These are phyloP conservation scores for Babyrousa celebensis DNA, from an alignment of 2,797 vertebrate species.

Conservation along the genomic window DNA sequence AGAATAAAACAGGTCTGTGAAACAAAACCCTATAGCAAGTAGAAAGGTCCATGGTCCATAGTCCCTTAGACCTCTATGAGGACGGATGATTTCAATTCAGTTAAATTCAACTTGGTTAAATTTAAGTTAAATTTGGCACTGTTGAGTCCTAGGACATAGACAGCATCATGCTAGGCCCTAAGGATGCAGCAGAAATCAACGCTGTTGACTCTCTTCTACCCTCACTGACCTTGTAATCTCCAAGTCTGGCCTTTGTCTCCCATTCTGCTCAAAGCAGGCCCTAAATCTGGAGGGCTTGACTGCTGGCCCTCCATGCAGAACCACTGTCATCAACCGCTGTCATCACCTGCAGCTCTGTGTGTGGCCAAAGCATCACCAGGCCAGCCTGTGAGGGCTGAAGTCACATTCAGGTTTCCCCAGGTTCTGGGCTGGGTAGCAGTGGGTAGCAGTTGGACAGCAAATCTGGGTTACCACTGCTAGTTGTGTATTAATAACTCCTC, in stretches of 20 bases:
- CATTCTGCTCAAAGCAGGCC: constrained; percentile 16
- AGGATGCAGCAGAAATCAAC: constrained; percentile 54
- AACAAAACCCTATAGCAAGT: constrained; percentile 41
- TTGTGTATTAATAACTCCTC: constrained; percentile 46
- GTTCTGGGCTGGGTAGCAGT: background rate
- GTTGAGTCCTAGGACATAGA: background rate
- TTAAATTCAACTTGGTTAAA: background rate
- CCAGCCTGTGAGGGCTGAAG: background rate
- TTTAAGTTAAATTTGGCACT: background rate
- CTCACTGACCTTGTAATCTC: background rate
- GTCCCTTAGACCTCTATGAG: background rate
- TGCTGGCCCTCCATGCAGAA: background rate
- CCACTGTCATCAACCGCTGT: background rate
- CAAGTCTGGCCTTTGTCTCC: background rate
- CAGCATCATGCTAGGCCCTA: background rate
- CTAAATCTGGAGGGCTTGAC: background rate
- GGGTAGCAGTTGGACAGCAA: background rate
- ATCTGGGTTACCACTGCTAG: constrained; percentile 49
- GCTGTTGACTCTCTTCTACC: background rate
- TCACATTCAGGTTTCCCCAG: background rate
- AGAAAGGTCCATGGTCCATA: background rate
- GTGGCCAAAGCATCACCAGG: background rate
- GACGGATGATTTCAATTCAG: background rate
- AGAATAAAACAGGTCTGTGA: background rate
- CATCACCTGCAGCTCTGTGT: background rate